Evolutionary conservation across 2,113 vertebrate species (phyloP), one percentile per base, ranked within the genome.

Genomic region (Balaeniceps rex): DNA sequence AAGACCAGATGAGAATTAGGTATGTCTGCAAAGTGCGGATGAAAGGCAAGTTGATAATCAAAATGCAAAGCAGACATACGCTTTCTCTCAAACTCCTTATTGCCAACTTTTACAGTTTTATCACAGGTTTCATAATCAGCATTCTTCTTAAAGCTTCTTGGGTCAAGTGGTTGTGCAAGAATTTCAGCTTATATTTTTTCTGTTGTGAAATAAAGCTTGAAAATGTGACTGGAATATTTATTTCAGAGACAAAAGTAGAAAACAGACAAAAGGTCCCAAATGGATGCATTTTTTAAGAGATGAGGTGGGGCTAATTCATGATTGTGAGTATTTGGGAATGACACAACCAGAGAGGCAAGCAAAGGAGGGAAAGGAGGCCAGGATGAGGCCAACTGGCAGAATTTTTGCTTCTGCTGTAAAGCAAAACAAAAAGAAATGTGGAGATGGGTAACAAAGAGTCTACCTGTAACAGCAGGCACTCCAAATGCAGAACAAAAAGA

Each of bases 151-250:
- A 87, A 83, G 46, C 25, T 74, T 34, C 46, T 58, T 66, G 36
- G 25, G 76, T 60, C 61, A 65, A 85, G 28, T 44, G 34, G 19
- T 78, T 85, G 17, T 85, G 52, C 70, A 87, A 94, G 69, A 96
- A 79, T 85, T 94, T 92, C 91, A 75, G 46, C 23, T 84, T 81
- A 14, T 81, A 19, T 94, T 87, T 91, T 87, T 60, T 55, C 46
- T 58, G 19, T 75, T 91, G 28, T 82, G 78, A 89, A 94, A 87
- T 78, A 87, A 90, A 88, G 5, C 64, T 81, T 85, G 57, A 65
- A 90, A 94, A 64, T 65, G 22, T 60, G 26, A n/a, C 33, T 28
- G 36, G 31, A 42, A n/a, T 88, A 23, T 79, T 87, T 95, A 51
- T 82, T 96, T 85, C 8, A 11, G 61, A 61, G 9, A 6, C 1